Evolutionary conservation across 2,797 vertebrate genomes (phyloP), one percentile per base, ranked within the genome.

Genomic region (Fratercula arctica): DNA sequence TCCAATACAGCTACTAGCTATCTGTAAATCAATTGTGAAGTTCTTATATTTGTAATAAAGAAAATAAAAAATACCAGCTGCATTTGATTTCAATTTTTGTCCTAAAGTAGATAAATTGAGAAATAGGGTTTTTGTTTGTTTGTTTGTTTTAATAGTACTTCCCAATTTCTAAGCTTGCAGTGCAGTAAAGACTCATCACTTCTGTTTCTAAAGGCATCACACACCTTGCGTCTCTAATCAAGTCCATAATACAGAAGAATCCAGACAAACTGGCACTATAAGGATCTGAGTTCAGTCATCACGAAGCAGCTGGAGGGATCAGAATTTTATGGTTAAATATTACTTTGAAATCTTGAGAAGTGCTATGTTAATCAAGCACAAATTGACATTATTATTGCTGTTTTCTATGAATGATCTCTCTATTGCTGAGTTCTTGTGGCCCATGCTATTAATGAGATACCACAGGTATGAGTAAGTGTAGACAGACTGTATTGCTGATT

Each of bases 381-480:
- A 46, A 12, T 7, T 23, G 15, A 20, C 20, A 10, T 53, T 73
- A 13, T 39, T 78, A 6, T 3, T 16, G 10, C 16, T 29, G 17
- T 13, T 70, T 61, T 41, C 19, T 53, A 2, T 12, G 41, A 24
- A 13, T 9, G 29, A 19, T 19, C 16, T 72, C 50, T 25, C 43
- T 4, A 0, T 23, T 29, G 17, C 19, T 54, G 69, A 56, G 13
- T 1, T 74, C 29, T 43, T 39, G 69, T 7, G 21, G 5, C 29
- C 73, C 6, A 0, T 14, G 60, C 23, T 61, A 7, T 41, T 68
- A 21, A 35, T 14, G 41, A 20, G 43, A 31, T 57, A 16, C 50
- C 11, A 15, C 2, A 3, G 66, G 8, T 15, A 11, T 5, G 12
- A 53, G 43, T 10, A 25, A 19, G 18, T 0, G 45, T 3, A 50